Evolutionary conservation across 2,797 vertebrate genomes (phyloP).

Genomic region (Oreortyx pictus): DNA sequence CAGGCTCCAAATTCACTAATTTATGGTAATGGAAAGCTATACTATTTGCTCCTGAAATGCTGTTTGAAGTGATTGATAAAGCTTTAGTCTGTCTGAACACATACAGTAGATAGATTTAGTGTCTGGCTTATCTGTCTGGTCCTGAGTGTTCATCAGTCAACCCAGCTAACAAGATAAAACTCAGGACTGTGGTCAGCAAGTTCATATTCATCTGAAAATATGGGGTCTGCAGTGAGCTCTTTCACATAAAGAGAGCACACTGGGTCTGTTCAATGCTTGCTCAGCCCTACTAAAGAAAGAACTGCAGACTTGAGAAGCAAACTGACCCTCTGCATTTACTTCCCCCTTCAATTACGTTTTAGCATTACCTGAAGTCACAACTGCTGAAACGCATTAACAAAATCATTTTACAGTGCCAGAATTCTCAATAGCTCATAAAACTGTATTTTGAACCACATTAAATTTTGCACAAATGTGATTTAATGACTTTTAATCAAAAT

Average conservation of each 20-base stretch:
- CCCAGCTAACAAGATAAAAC: conserved; percentile 37
- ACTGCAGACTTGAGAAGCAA: conserved; percentile 19
- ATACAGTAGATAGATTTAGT: conserved; percentile 61
- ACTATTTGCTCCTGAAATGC: conserved; percentile 48
- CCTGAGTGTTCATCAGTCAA: conserved; percentile 58
- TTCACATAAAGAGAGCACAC: conserved; percentile 38
- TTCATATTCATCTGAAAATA: conserved; percentile 47
- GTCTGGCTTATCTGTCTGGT: conserved; percentile 49
- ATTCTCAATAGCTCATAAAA: conserved; percentile 71
- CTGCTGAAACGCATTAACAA: conserved; percentile 73
- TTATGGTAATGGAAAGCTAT: conserved; percentile 48
- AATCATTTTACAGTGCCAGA: conserved; percentile 68
- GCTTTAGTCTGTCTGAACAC: conserved; percentile 49
- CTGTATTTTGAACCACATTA: conserved; percentile 48
- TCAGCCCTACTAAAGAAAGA: conserved; percentile 14
- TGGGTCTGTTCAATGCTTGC: conserved; percentile 45
- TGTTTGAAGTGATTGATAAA: conserved; percentile 58
- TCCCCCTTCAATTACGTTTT: conserved; percentile 57
- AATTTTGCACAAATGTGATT: conserved; percentile 46
- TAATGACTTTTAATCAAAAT: conserved; percentile 65
- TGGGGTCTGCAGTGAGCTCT: conserved; percentile 17
- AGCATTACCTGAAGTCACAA: conserved; percentile 52
- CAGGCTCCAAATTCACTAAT: conserved; percentile 19
- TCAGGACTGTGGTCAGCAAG: conserved; percentile 50
- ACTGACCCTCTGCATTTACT: conserved; percentile 38